Evolutionary conservation across 2,797 vertebrate species (phyloP).

Genomic region (Lagocephalus sceleratus): DNA sequence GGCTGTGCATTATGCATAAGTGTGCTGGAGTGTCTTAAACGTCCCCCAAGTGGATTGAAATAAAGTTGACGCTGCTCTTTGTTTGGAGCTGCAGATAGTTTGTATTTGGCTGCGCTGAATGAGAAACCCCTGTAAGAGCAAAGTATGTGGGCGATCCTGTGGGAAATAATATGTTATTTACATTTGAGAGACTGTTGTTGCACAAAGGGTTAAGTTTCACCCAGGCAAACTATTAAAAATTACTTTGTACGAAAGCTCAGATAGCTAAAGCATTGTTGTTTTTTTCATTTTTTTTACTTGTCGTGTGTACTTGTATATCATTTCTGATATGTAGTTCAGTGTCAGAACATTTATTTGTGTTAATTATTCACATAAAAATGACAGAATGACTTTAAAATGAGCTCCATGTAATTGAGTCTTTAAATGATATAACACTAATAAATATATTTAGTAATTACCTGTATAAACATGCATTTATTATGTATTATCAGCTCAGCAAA

Average conservation of each 20-base stretch:
- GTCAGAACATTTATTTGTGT: not conserved
- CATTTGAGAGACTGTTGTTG: conserved; percentile 20
- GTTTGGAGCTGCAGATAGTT: conserved; percentile 71
- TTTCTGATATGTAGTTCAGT: conserved; percentile 4
- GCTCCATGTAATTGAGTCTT: not conserved
- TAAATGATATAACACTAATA: not conserved
- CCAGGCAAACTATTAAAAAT: too few relatives aligned
- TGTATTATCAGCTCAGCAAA: conserved; percentile 64
- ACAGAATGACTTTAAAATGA: not conserved
- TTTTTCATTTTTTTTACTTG: not conserved
- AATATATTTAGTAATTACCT: not conserved
- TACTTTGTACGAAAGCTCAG: too few relatives aligned
- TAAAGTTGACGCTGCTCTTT: conserved; percentile 82
- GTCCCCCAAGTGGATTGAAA: conserved; percentile 79
- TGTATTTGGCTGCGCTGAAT: conserved; percentile 80
- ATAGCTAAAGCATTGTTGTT: not conserved
- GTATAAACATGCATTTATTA: conserved; percentile 10
- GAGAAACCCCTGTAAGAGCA: conserved; percentile 70
- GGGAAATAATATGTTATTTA: conserved; percentile 56
- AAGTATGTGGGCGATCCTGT: conserved; percentile 44
- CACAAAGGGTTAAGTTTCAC: conserved; percentile 24
- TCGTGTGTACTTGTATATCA: conserved; percentile 5
- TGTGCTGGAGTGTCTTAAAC: conserved; percentile 73
- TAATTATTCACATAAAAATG: not conserved
- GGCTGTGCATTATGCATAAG: conserved; percentile 79